These are phyloP conservation scores for Cremastinae sp. DNA, from an alignment of 2,888 invertebrate species.

Conservation along the genomic window DNA sequence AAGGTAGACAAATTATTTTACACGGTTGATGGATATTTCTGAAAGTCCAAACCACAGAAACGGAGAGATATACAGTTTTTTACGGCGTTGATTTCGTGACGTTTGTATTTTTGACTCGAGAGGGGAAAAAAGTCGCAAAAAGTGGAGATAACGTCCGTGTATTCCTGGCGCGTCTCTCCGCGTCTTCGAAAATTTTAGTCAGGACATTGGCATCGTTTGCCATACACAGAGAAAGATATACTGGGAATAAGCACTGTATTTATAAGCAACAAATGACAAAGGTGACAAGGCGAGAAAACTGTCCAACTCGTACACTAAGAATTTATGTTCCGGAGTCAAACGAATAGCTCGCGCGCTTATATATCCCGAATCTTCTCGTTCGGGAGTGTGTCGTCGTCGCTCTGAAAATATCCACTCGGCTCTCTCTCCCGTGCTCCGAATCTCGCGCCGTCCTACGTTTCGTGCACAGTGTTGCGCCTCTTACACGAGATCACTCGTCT, in stretches of 20 bases:
- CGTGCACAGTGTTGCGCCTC: constrained; percentile 50
- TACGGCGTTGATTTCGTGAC: background rate
- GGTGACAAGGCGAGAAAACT: constrained; percentile 78
- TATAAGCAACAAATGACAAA: constrained; percentile 79
- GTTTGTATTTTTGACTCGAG: background rate
- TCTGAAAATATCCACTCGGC: constrained; percentile 57
- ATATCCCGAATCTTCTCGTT: constrained; percentile 60
- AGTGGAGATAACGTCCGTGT: constrained; percentile 4
- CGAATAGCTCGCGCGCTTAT: constrained; percentile 75
- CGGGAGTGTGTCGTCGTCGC: constrained; percentile 70
- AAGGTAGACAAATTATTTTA: too few species aligned
- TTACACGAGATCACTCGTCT: constrained; percentile 57
- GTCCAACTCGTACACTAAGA: constrained; percentile 67
- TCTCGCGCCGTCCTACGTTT: constrained; percentile 31
- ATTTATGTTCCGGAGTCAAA: constrained; percentile 78
- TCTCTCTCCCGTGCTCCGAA: constrained; percentile 34
- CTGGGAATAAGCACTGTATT: constrained; percentile 74
- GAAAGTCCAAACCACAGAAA: too few species aligned
- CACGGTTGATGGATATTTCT: too few species aligned
- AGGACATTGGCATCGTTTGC: constrained; percentile 64
- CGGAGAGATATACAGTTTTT: too few species aligned
- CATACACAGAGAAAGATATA: constrained; percentile 60
- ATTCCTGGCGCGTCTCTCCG: constrained; percentile 19
- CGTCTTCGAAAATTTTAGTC: constrained; percentile 61
- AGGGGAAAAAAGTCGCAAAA: constrained; percentile 9